These are phyloP conservation scores for Corbicula japonica DNA, from an alignment of 2,888 invertebrate genomes.

Conservation along the genomic window DNA sequence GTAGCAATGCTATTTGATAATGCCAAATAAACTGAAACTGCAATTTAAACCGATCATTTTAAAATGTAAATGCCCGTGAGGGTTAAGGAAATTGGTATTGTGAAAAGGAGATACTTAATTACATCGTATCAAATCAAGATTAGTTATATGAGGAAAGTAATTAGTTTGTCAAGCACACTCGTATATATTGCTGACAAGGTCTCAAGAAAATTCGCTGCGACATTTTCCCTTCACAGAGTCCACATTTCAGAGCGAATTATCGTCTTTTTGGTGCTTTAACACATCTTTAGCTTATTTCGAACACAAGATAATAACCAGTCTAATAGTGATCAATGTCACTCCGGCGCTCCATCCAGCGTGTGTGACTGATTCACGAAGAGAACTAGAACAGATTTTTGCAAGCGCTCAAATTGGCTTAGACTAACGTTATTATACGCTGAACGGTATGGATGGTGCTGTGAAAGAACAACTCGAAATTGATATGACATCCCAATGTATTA, in stretches of 20 bases:
- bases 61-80: constrained; percentile 21
- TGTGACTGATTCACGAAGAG: constrained; percentile 66
- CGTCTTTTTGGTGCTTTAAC: constrained; percentile 63
- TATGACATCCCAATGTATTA: constrained; percentile 63
- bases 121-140: constrained; percentile 50
- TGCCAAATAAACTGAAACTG: constrained; percentile 31
- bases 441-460: constrained; percentile 48
- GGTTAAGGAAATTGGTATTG: constrained; percentile 33
- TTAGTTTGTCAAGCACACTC: constrained; percentile 60
- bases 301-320: constrained; percentile 66
- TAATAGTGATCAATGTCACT: constrained; percentile 70
- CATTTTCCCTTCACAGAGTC: constrained; percentile 46
- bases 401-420: constrained; percentile 65
- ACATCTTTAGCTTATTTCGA: constrained; percentile 65
- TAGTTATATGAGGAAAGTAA: constrained; percentile 44
- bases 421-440: constrained; percentile 67
- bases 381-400: constrained; percentile 62
- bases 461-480: constrained; percentile 57
- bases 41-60: constrained; percentile 45
- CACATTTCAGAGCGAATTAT: constrained; percentile 57
- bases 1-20: too few species aligned
- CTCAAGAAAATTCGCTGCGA: constrained; percentile 54
- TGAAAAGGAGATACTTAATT: constrained; percentile 37
- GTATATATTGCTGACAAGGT: constrained; percentile 14
- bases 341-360: constrained; percentile 54